These are phyloP conservation scores for Onychorhynchus coronatus DNA, from an alignment of 2,113 vertebrate species.

Conservation along the genomic window DNA sequence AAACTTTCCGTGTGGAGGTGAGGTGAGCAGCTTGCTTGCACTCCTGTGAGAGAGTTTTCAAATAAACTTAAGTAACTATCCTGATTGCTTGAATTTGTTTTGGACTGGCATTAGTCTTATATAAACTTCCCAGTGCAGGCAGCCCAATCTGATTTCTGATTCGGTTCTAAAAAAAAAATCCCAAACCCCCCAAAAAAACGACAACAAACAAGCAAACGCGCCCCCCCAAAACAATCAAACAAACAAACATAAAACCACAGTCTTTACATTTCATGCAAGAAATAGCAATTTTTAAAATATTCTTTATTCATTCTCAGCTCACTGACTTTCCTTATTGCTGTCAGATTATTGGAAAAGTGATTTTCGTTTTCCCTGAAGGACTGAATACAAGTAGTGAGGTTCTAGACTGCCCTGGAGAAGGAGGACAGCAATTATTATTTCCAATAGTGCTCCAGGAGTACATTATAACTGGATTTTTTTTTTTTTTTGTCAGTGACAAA, in stretches of 20 bases:
- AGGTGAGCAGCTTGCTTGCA: background rate
- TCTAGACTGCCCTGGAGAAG: background rate
- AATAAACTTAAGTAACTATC: background rate
- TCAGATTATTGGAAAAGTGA: background rate
- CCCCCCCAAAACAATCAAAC: background rate
- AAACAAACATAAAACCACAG: background rate
- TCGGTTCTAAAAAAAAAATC: background rate
- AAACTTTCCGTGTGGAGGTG: background rate
- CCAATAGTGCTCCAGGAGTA: background rate
- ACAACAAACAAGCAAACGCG: background rate
- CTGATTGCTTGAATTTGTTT: background rate
- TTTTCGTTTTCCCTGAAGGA: background rate
- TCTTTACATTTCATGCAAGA: background rate
- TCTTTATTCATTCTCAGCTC: background rate
- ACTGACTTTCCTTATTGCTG: background rate
- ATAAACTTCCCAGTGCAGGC: background rate
- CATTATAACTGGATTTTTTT: background rate
- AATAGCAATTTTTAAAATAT: background rate
- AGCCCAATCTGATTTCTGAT: background rate
- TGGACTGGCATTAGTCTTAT: background rate
- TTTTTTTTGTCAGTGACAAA: background rate
- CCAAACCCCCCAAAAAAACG: background rate
- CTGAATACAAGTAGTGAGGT: background rate
- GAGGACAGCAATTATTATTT: background rate
- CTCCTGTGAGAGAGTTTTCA: background rate